Conservation (phyloP, 2,113 vertebrate genomes). For the Cyanistes caeruleus region DNA sequence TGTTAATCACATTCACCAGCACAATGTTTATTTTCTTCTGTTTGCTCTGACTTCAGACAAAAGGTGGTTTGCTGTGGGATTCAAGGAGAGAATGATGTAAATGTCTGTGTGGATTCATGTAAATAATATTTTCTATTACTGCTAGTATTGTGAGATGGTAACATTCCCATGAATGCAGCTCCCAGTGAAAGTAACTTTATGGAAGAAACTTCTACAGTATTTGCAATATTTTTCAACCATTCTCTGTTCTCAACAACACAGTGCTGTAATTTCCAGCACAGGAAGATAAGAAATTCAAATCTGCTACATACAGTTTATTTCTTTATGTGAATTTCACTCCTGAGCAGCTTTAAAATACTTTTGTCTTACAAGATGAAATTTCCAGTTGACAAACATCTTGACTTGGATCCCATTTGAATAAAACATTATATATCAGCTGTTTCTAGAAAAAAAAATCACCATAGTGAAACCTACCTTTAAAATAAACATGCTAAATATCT, state of each 20-base stretch:
- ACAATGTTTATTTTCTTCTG: constrained; percentile 21
- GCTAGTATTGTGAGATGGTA: neutral
- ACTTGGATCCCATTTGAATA: neutral
- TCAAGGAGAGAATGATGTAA: neutral
- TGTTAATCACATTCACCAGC: neutral
- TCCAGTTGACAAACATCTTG: neutral
- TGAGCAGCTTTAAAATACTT: neutral
- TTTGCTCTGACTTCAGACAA: neutral
- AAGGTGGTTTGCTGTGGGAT: neutral
- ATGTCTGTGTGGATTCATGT: neutral
- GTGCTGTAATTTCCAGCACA: neutral
- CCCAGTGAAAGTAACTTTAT: neutral
- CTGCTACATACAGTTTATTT: neutral
- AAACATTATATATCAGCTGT: neutral
- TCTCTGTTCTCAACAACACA: neutral
- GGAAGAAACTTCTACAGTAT: neutral
- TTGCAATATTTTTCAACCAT: neutral
- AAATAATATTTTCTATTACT: neutral
- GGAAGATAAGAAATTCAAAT: neutral
- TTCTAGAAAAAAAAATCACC: neutral
- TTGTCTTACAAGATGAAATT: neutral
- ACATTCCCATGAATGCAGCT: neutral
- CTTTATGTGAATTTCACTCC: neutral
- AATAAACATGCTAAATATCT: neutral
- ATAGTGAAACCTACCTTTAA: neutral